Percentiles rank a stretch among this genome's conserved stretches.
Evolutionary conservation across 2,888 invertebrate genomes (phyloP).

Genomic region (Chirona hameri): DNA sequence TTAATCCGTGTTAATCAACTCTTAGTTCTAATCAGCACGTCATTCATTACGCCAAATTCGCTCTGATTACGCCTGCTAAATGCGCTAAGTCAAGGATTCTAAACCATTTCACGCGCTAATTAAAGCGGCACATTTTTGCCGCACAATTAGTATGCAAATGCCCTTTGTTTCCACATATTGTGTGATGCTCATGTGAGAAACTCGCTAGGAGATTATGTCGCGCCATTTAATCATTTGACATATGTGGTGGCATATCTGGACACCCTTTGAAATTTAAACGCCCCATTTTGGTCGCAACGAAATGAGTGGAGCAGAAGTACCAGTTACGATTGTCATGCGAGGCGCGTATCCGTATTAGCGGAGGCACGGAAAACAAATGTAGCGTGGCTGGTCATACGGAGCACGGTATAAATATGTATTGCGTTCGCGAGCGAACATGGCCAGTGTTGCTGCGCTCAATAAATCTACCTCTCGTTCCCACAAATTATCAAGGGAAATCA

Average conservation of each 20-base stretch:
- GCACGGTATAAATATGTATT: no score
- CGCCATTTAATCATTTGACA: constrained; percentile 2
- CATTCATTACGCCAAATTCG: constrained; percentile 25
- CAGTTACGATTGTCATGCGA: no score
- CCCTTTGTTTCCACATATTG: constrained; percentile 25
- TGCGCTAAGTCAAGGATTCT: constrained; percentile 9
- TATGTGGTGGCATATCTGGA: not conserved
- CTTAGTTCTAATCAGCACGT: constrained; percentile 13
- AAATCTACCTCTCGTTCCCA: not conserved
- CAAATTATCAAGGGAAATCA: not conserved
- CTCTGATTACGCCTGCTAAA: not conserved
- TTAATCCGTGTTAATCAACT: constrained; percentile 29
- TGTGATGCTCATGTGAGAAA: not conserved
- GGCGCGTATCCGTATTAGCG: no score
- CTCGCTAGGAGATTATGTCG: not conserved
- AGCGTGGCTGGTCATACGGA: no score
- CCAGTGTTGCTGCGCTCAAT: no score
- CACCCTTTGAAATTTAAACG: not conserved
- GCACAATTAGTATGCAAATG: constrained; percentile 23
- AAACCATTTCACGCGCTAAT: constrained; percentile 25
- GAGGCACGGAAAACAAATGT: no score
- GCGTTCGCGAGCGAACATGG: no score
- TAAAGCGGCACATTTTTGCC: constrained; percentile 5
- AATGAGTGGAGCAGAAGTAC: not conserved
- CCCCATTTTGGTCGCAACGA: not conserved